Evolutionary conservation across 2,797 vertebrate species (phyloP), one percentile per base, ranked within the genome.

Genomic region (Microhierax caerulescens): DNA sequence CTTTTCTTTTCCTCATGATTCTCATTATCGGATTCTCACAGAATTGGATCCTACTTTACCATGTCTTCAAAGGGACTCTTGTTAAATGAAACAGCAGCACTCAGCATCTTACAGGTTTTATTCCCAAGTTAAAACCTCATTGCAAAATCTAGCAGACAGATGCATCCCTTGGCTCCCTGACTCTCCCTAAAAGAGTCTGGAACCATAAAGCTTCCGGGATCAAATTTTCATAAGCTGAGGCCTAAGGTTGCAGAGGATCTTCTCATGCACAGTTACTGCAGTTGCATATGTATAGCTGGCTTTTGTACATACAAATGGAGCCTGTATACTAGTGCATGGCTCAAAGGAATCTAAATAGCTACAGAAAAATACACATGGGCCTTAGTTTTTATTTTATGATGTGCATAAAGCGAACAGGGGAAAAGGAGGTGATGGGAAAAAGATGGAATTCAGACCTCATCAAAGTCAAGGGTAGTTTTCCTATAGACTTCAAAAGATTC

Each of bases 371-470:
- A 93, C 69, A 80, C 43, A 78, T 19, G 51, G 53, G 69, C 30
- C 70, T 90, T 83, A 50, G 32, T 56, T 88, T 86, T 94, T 88
- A 47, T 82, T 96, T 96, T 89, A 93, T 91, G n/a, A 86, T 85
- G 64, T 79, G 85, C 93, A 95, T 81, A 73, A 95, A 89, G n/a
- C 24, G 21, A 93, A 93, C 24, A 16, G 15, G 43, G 43, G 94
- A 96, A 70, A 94, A 93, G 63, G 47, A 89, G 28, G 51, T 41
- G 83, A 93, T 92, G 93, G 70, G 95, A 93, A 91, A 85, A 93
- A 93, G 74, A 93, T 69, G 47, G 91, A 91, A 91, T 93, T 94
- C 88, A 94, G 95, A 92, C 92, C 83, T 96, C 90, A 96, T 94
- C 93, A 96, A 96, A 97, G 95, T 60, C 67, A 89, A 74, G 51